Evolutionary conservation across 2,888 invertebrate species (phyloP).

Genomic region (Psococerastis gibbosa): DNA sequence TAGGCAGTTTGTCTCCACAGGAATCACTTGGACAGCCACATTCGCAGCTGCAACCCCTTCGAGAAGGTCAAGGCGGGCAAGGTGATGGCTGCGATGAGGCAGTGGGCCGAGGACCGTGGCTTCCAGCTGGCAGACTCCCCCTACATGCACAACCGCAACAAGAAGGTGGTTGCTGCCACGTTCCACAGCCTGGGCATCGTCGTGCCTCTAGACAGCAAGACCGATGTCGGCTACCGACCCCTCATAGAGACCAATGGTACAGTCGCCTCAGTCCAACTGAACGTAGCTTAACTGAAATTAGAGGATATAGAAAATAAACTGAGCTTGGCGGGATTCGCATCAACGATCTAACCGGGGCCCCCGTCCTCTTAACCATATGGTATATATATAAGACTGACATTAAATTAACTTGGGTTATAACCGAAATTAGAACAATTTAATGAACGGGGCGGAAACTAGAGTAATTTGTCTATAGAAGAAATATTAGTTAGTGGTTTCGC

Average conservation of each 20-base stretch:
- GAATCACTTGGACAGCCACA: not conserved
- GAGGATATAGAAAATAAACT: too few species aligned
- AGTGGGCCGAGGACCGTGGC: constrained; percentile 38
- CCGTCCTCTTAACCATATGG: too few species aligned
- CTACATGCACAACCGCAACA: constrained; percentile 32
- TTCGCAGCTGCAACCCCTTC: not conserved
- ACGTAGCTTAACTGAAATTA: not conserved
- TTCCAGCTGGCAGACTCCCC: constrained; percentile 31
- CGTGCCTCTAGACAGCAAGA: constrained; percentile 64
- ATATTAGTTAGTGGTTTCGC: too few species aligned
- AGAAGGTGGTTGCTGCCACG: constrained; percentile 43
- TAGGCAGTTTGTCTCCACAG: too few species aligned
- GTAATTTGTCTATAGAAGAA: too few species aligned
- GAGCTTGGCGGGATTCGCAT: constrained; percentile 3
- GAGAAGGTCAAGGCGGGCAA: constrained; percentile 20
- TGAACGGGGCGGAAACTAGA: too few species aligned
- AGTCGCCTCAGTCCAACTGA: too few species aligned
- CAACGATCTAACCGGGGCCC: too few species aligned
- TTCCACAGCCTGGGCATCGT: constrained; percentile 70
- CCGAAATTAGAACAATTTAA: too few species aligned
- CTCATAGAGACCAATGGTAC: constrained; percentile 46
- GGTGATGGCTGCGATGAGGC: constrained; percentile 39
- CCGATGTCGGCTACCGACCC: constrained; percentile 68
- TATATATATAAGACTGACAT: too few species aligned
- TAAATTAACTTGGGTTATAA: too few species aligned